phyloP scores from a whole-genome alignment of 1,140 invertebrate species.

The Belonocnema kinseyi region DNA sequence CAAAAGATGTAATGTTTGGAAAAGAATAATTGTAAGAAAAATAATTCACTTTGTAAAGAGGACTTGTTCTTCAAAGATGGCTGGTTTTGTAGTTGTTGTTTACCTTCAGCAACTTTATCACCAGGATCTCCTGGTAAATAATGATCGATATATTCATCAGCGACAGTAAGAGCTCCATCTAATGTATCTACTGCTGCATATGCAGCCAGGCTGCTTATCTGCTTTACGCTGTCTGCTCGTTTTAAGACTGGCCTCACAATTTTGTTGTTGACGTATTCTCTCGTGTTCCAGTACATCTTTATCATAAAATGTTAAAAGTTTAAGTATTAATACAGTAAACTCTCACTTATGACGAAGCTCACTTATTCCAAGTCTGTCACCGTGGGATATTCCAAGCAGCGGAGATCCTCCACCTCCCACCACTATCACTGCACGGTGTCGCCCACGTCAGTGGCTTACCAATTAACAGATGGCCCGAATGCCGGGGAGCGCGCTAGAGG shows the following conservation, averaged over 20 bases:
- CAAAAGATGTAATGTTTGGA: background rate
- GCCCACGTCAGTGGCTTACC: no score
- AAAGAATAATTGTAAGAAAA: conserved; percentile 24
- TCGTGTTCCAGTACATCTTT: conserved; percentile 86
- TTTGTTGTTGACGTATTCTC: conserved; percentile 82
- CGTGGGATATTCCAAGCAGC: no score
- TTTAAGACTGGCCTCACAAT: conserved; percentile 82
- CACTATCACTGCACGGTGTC: no score
- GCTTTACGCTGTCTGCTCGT: conserved; percentile 85
- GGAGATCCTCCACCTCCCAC: no score
- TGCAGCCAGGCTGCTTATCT: conserved; percentile 83
- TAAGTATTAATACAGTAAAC: no score
- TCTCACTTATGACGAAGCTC: no score
- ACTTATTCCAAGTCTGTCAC: no score
- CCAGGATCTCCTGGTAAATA: conserved; percentile 82
- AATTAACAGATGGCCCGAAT: no score
- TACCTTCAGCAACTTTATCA: conserved; percentile 76
- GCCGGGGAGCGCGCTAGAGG: no score
- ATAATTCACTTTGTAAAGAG: conserved; percentile 5
- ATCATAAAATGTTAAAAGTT: background rate
- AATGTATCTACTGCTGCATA: conserved; percentile 82
- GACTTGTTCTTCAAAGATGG: background rate
- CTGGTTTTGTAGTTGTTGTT: conserved; percentile 13
- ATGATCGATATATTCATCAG: conserved; percentile 88
- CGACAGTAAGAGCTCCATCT: conserved; percentile 83